phyloP scores from a whole-genome alignment of 1,140 invertebrate genomes.

The Mizuhopecten yessoensis region DNA sequence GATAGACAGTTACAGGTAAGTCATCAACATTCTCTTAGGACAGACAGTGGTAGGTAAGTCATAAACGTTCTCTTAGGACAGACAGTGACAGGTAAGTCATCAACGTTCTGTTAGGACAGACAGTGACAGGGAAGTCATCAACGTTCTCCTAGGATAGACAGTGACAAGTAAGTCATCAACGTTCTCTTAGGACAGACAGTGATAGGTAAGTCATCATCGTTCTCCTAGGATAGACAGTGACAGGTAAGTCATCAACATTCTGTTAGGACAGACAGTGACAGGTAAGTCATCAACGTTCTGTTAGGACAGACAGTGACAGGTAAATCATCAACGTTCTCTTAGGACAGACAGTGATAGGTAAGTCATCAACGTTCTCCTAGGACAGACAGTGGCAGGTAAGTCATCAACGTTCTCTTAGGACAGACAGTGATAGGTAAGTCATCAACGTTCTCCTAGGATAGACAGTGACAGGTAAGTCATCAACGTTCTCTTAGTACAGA shows the following conservation, averaged over 20 bases:
- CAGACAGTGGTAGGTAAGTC: too few relatives aligned
- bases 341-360: background rate
- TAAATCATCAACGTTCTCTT: background rate
- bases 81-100: too few relatives aligned
- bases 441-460: background rate
- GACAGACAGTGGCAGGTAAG: background rate
- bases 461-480: background rate
- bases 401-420: background rate
- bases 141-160: too few relatives aligned
- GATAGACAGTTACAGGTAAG: too few relatives aligned
- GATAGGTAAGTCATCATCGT: background rate
- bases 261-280: background rate
- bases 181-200: background rate
- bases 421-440: background rate
- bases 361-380: background rate
- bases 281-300: background rate
- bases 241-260: background rate
- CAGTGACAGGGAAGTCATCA: background rate
- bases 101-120: too few relatives aligned
- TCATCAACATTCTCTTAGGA: too few relatives aligned
- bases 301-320: background rate
- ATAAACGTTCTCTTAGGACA: too few relatives aligned
- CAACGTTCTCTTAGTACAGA: background rate
- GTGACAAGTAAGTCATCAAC: background rate
- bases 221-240: background rate